Evolutionary conservation across 2,888 invertebrate species (phyloP).

Genomic region (Drosophila fulvimacula): DNA sequence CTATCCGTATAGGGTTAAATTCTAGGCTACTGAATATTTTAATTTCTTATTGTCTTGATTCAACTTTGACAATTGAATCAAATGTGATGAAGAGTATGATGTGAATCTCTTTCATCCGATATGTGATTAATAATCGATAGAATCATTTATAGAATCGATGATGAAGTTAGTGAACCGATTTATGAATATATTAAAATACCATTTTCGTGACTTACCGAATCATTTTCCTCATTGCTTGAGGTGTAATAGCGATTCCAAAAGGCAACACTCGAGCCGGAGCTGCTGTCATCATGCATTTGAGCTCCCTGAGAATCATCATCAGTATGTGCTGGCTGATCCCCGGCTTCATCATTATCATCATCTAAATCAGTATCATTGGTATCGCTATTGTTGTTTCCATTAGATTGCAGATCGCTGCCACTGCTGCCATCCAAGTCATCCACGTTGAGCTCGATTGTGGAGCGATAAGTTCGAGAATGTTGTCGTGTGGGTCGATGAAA

Average conservation of each 20-base stretch:
- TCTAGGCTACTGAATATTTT: slow-evolving; percentile 6
- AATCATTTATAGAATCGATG: not conserved
- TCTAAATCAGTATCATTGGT: slow-evolving; percentile 27
- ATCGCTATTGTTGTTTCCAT: slow-evolving; percentile 10
- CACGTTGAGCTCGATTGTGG: not conserved
- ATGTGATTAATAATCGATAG: not conserved
- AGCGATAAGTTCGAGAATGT: slow-evolving; percentile 48
- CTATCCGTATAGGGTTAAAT: not conserved
- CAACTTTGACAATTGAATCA: not conserved
- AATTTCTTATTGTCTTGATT: not conserved
- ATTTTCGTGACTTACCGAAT: slow-evolving; percentile 47
- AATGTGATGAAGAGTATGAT: not conserved
- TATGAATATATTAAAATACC: not conserved
- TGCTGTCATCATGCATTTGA: slow-evolving; percentile 22
- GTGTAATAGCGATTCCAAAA: slow-evolving; percentile 27
- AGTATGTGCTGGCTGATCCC: not conserved
- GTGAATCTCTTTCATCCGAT: not conserved
- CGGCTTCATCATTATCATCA: not conserved
- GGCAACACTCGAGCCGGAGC: slow-evolving; percentile 14
- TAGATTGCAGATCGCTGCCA: not conserved
- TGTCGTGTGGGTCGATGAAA: slow-evolving; percentile 30
- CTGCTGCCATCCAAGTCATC: not conserved
- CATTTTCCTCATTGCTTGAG: slow-evolving; percentile 32
- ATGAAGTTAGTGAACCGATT: not conserved
- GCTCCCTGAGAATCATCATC: slow-evolving; percentile 19